Percentiles rank a stretch among this genome's conserved stretches.
Evolutionary conservation across 2,888 invertebrate species (phyloP).

Genomic region (Mesochorus sp.): DNA sequence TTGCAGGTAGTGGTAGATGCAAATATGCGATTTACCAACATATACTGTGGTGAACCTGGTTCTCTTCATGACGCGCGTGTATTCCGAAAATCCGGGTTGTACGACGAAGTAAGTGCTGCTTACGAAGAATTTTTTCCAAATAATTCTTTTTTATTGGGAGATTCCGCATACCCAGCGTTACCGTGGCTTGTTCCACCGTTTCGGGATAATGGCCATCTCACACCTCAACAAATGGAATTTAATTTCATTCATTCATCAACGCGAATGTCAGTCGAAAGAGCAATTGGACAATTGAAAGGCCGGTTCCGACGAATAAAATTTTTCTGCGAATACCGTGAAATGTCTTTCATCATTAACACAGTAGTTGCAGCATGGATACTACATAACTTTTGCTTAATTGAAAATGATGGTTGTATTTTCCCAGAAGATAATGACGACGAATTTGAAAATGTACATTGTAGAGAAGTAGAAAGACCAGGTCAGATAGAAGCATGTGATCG

Average conservation of each 20-base stretch:
- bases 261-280: constrained; percentile 19
- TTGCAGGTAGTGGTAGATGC: constrained; percentile 35
- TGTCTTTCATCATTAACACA: constrained; percentile 5
- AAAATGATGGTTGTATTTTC: neutral
- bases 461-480: neutral
- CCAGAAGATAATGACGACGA: neutral
- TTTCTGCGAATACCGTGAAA: constrained; percentile 27
- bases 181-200: constrained; percentile 45
- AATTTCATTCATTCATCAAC: constrained; percentile 41
- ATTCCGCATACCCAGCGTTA: constrained; percentile 35
- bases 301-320: constrained; percentile 44
- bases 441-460: neutral
- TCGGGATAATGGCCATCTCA: constrained; percentile 32
- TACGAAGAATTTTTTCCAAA: neutral
- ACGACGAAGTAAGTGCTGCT: neutral
- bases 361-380: constrained; percentile 33
- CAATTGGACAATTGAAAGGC: constrained; percentile 28
- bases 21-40: constrained; percentile 7
- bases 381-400: constrained; percentile 31
- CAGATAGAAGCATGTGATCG: neutral
- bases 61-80: constrained; percentile 45
- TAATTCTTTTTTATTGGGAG: constrained; percentile 38
- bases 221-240: constrained; percentile 20
- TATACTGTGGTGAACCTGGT: constrained; percentile 43
- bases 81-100: constrained; percentile 31